These are phyloP conservation scores for Papilio aristodemus DNA, from an alignment of 1,140 invertebrate species.

Conservation along the genomic window DNA sequence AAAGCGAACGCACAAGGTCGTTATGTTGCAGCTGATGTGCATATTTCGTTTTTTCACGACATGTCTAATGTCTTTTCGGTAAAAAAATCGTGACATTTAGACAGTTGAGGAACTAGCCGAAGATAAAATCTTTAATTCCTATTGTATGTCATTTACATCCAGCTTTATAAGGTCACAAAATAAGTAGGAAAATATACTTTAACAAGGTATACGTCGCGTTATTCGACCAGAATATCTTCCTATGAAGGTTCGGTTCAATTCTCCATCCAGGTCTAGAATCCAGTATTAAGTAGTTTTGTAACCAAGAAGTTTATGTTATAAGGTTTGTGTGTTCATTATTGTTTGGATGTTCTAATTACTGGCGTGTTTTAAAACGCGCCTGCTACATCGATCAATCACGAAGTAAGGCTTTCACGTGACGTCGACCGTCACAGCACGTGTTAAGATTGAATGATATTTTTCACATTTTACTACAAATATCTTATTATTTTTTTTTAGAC, in stretches of 20 bases:
- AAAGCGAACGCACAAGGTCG: conserved; percentile 17
- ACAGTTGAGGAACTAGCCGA: background rate
- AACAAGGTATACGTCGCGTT: too few species aligned
- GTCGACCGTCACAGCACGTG: background rate
- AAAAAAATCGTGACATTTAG: background rate
- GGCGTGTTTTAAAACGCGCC: background rate
- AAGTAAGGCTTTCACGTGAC: background rate
- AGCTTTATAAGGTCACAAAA: too few species aligned
- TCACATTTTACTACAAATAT: too few species aligned
- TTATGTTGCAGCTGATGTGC: background rate
- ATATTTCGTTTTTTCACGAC: background rate
- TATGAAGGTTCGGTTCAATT: too few species aligned
- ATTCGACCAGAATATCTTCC: too few species aligned
- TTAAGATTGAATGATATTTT: background rate
- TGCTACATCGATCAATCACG: background rate
- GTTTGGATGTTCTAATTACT: background rate
- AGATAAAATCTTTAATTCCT: too few species aligned
- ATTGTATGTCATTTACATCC: too few species aligned
- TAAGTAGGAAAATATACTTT: too few species aligned
- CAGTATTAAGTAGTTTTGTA: background rate
- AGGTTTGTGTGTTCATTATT: background rate
- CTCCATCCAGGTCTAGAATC: too few species aligned
- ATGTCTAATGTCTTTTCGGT: background rate
- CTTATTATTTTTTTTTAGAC: too few species aligned
- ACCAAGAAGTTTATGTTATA: background rate